These are phyloP conservation scores for Girardia tigrina DNA, from an alignment of 2,888 invertebrate genomes.

Conservation along the genomic window DNA sequence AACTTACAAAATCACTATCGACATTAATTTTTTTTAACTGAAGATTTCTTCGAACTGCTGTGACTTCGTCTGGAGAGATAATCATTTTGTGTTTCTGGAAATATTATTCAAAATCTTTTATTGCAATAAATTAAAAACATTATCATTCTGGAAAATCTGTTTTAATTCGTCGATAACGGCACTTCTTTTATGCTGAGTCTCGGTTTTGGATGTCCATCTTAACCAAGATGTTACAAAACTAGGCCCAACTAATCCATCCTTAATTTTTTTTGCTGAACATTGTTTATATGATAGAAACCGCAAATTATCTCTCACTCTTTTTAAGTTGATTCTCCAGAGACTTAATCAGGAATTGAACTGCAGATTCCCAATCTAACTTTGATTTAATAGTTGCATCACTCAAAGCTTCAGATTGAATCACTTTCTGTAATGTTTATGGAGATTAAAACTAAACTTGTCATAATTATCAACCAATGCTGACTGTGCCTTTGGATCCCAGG, in stretches of 20 bases:
- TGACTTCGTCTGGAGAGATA: conserved; percentile 66
- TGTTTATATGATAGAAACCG: neutral
- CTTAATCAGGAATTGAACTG: conserved; percentile 72
- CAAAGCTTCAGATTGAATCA: conserved; percentile 80
- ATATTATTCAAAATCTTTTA: neutral
- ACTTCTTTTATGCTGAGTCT: conserved; percentile 64
- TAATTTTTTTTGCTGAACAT: conserved; percentile 53
- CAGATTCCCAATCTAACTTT: conserved; percentile 79
- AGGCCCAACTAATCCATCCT: conserved; percentile 71
- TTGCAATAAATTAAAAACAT: conserved; percentile 51
- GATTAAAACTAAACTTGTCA: neutral
- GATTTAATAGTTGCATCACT: conserved; percentile 74
- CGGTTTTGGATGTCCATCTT: conserved; percentile 66
- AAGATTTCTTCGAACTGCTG: conserved; percentile 76
- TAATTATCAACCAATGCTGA: conserved; percentile 57
- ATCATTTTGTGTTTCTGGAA: conserved; percentile 49
- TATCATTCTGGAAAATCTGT: conserved; percentile 61
- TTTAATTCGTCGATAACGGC: conserved; percentile 71
- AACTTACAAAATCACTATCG: conserved; percentile 58
- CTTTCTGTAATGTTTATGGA: conserved; percentile 59
- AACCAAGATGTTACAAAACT: conserved; percentile 61
- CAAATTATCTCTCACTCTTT: conserved; percentile 44
- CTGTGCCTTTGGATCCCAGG: conserved; percentile 74
- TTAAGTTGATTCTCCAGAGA: conserved; percentile 65
- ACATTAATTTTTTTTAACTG: conserved; percentile 65